Percentiles rank a stretch among this genome's conserved stretches.
phyloP scores from a whole-genome alignment of 2,888 invertebrate genomes.

The Cataglyphis rosenhaueri region DNA sequence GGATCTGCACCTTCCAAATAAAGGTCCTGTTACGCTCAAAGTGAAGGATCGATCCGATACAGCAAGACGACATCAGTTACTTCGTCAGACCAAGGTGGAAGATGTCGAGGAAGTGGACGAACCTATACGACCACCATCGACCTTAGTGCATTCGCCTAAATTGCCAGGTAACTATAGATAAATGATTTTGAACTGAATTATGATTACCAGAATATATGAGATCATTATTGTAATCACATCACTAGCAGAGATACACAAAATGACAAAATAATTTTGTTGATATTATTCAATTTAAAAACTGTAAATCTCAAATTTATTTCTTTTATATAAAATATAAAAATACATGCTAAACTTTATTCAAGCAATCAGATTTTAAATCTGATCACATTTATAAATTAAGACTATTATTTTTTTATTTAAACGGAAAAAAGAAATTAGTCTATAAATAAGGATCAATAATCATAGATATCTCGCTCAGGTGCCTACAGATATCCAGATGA shows the following conservation, averaged over 20 bases:
- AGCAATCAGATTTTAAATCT: neutral
- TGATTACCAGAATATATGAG: neutral
- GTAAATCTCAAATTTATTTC: neutral
- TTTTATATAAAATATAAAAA: neutral
- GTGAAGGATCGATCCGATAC: slow-evolving; percentile 89
- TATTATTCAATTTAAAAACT: neutral
- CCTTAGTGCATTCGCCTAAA: slow-evolving; percentile 75
- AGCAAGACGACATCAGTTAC: slow-evolving; percentile 91
- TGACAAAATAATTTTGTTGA: neutral
- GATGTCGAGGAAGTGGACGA: slow-evolving; percentile 88
- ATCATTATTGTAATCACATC: neutral
- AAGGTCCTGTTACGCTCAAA: slow-evolving; percentile 88
- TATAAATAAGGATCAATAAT: slow-evolving; percentile 23
- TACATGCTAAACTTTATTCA: slow-evolving; percentile 7
- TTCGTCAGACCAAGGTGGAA: slow-evolving; percentile 91
- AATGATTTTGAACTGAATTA: neutral
- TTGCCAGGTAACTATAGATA: slow-evolving; percentile 72
- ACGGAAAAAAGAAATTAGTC: neutral
- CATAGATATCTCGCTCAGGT: slow-evolving; percentile 65
- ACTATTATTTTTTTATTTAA: neutral
- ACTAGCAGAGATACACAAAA: neutral
- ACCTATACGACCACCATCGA: slow-evolving; percentile 64
- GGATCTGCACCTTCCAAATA: slow-evolving; percentile 90
- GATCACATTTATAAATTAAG: neutral
- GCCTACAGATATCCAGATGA: slow-evolving; percentile 82